Base-by-base conservation (phyloP, 2,888 invertebrate genomes). In the Panopea generosa region DNA sequence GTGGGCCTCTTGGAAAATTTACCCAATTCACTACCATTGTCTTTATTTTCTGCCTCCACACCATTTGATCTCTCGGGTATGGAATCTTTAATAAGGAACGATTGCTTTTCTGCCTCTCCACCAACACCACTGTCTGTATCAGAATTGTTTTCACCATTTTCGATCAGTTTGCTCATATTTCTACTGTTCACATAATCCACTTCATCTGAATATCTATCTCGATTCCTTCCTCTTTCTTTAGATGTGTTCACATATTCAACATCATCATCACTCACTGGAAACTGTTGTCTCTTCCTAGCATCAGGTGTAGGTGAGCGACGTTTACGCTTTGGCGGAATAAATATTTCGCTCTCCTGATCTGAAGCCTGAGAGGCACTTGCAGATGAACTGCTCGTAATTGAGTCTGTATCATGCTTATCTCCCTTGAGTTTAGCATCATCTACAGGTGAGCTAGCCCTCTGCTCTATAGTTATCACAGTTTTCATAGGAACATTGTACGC, bases 21-120 rank as follows among this genome's bases (percentile, higher is more conserved):
- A n/a, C n/a, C n/a, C n/a, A n/a, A n/a, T 49, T 59, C 69, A 7
- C 61, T 43, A 6, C 61, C 49, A 1, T 97, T 97, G 73, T 96
- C 96, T 92, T 97, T 97, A 2, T 96, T 47, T 22, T 50, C 22
- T 50, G 22, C 76, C 83, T 27, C 63, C 56, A 6, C 69, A 60
- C 20, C 68, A 11, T 47, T 65, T n/a, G 50, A 45, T 29, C 11
- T 26, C 49, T 43, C 57, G 0, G 57, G 67, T n/a, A 49, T 27
- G 38, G 47, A 52, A 27, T 71, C 62, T 1, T 72, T 62, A 18
- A 62, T 38, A 3, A 53, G 22, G 14, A 80, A 33, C 27, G 81
- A 59, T 52, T 77, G 82, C 55, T 74, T 78, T 47, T 89, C 87
- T 11, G 78, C 75, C 40, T 87, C 86, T 11, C 84, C 86, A 29